phyloP scores from a whole-genome alignment of 2,888 invertebrate species.

The Amorpha juglandis region DNA sequence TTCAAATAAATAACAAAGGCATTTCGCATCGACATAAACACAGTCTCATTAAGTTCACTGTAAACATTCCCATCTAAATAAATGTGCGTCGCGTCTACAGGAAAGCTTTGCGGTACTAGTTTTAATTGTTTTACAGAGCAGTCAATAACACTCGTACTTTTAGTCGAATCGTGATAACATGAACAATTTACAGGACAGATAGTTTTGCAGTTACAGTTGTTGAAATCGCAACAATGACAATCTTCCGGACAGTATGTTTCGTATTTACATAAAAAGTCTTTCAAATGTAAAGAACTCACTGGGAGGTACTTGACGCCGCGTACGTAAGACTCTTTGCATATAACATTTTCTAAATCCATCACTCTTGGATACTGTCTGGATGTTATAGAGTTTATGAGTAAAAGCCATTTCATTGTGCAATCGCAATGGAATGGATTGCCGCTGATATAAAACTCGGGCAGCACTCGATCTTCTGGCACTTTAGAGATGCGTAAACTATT shows the following conservation, averaged over 20 bases:
- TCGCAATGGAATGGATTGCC: slow-evolving; percentile 97
- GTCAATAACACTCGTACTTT: slow-evolving; percentile 96
- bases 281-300: slow-evolving; percentile 89
- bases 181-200: slow-evolving; percentile 96
- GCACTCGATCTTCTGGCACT: slow-evolving; percentile 87
- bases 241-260: slow-evolving; percentile 95
- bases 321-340: slow-evolving; percentile 93
- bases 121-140: slow-evolving; percentile 91
- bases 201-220: slow-evolving; percentile 97
- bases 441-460: slow-evolving; percentile 95
- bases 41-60: slow-evolving; percentile 86
- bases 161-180: slow-evolving; percentile 96
- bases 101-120: slow-evolving; percentile 91
- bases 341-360: slow-evolving; percentile 94
- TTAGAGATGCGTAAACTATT: slow-evolving; percentile 90
- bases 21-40: slow-evolving; percentile 71
- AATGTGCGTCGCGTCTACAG: slow-evolving; percentile 96
- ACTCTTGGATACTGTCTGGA: slow-evolving; percentile 92
- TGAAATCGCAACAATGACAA: slow-evolving; percentile 97
- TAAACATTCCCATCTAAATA: slow-evolving; percentile 96
- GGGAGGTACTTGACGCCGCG: slow-evolving; percentile 91
- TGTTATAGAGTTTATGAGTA: slow-evolving; percentile 93
- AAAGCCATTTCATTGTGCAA: slow-evolving; percentile 98
- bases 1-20: slow-evolving; percentile 91
- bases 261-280: slow-evolving; percentile 95